These are phyloP conservation scores for Nesoenas mayeri DNA, from an alignment of 2,113 vertebrate genomes.

Conservation along the genomic window DNA sequence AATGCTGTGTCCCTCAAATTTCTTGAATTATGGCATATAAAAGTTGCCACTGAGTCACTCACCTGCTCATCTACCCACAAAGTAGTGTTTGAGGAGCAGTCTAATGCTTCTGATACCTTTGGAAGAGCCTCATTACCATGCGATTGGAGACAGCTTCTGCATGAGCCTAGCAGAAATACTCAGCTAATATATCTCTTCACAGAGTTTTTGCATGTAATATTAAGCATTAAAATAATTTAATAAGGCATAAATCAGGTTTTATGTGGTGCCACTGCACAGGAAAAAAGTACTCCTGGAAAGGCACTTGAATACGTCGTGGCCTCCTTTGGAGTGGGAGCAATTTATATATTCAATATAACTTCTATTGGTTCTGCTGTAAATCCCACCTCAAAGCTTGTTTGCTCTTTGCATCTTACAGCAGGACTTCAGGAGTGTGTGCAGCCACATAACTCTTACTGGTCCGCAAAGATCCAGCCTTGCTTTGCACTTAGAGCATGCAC, in stretches of 20 bases:
- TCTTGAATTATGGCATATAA: neutral
- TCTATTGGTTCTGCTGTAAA: neutral
- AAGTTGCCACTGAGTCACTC: neutral
- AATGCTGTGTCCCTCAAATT: neutral
- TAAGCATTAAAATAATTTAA: conserved; percentile 49
- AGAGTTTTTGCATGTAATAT: conserved; percentile 44
- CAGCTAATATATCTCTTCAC: neutral
- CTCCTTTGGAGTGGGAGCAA: neutral
- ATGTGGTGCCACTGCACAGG: neutral
- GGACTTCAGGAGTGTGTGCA: neutral
- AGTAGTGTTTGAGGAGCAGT: neutral
- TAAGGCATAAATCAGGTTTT: conserved; percentile 43
- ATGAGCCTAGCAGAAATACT: neutral
- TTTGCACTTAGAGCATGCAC: neutral
- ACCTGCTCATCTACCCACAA: neutral
- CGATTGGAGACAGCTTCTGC: neutral
- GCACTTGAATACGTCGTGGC: neutral
- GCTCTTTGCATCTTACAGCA: fast-evolving
- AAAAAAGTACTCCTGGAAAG: conserved; percentile 1
- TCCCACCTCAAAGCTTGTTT: neutral
- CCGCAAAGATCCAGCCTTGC: neutral
- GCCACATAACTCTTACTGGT: neutral
- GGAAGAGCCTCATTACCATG: neutral
- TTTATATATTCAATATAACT: neutral
- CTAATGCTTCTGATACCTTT: neutral